Conservation (phyloP, 2,888 invertebrate genomes). For the Agrochola lota region DNA sequence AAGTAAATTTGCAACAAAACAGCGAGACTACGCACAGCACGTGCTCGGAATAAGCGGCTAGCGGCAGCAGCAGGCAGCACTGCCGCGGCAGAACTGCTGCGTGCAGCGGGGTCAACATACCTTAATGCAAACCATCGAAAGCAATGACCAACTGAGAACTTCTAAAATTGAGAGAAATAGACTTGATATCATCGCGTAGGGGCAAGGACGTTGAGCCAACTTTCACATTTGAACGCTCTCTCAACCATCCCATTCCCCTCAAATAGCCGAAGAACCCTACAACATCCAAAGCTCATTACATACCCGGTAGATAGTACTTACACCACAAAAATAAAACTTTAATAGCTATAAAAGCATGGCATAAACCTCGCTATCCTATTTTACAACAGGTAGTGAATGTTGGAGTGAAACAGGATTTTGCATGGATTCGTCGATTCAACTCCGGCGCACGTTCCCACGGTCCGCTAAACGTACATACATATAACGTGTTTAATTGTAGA, state of each 20-base stretch:
- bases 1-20: no score
- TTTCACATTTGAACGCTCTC: not conserved
- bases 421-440: slow-evolving; percentile 70
- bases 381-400: slow-evolving; percentile 63
- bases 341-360: slow-evolving; percentile 41
- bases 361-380: slow-evolving; percentile 60
- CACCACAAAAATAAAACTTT: slow-evolving; percentile 45
- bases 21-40: no score
- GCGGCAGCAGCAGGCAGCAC: no score
- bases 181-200: not conserved
- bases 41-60: no score
- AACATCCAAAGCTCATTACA: slow-evolving; percentile 5
- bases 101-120: no score
- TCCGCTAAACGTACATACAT: slow-evolving; percentile 56
- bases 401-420: slow-evolving; percentile 72
- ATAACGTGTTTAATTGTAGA: slow-evolving; percentile 70
- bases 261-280: not conserved
- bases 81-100: no score
- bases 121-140: not conserved
- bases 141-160: not conserved
- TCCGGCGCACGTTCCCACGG: slow-evolving; percentile 71
- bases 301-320: slow-evolving; percentile 26
- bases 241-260: not conserved
- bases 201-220: slow-evolving; percentile 1
- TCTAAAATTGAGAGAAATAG: not conserved